phyloP scores from a whole-genome alignment of 1,140 invertebrate species.

The Orius insidiosus region DNA sequence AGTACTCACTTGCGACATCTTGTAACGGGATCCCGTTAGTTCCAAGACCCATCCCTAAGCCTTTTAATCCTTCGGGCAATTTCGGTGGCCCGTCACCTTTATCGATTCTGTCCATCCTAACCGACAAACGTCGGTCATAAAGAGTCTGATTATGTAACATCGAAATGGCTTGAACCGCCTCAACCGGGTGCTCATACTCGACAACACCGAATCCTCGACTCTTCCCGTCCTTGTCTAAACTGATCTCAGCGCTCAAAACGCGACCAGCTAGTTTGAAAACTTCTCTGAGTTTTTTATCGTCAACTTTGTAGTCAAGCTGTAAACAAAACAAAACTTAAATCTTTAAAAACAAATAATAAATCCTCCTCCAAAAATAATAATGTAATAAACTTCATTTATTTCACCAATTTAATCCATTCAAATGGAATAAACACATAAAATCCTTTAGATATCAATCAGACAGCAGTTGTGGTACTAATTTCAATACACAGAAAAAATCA shows the following conservation, averaged over 20 bases:
- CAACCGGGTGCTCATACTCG: constrained; percentile 93
- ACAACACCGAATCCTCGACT: constrained; percentile 75
- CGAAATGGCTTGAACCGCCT: constrained; percentile 94
- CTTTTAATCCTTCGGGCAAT: constrained; percentile 75
- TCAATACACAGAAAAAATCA: no score
- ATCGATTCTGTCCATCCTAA: constrained; percentile 65
- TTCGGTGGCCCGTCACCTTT: constrained; percentile 40
- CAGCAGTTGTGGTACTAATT: no score
- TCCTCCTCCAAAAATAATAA: no score
- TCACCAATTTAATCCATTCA: no score
- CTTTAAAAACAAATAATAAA: no score
- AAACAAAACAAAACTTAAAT: constrained; percentile 19
- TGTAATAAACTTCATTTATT: no score
- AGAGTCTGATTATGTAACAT: constrained; percentile 94
- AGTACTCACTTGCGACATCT: constrained; percentile 47
- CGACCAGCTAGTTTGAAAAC: constrained; percentile 92
- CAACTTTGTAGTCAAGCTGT: constrained; percentile 91
- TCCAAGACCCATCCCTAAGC: constrained; percentile 80
- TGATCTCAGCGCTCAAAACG: constrained; percentile 75
- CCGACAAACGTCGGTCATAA: constrained; percentile 83
- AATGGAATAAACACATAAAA: no score
- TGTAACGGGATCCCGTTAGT: constrained; percentile 72
- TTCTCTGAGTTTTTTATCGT: constrained; percentile 84
- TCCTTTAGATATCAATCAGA: no score
- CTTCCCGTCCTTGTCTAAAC: constrained; percentile 63